phyloP scores from a whole-genome alignment of 2,113 vertebrate species.

The Xenopus borealis region DNA sequence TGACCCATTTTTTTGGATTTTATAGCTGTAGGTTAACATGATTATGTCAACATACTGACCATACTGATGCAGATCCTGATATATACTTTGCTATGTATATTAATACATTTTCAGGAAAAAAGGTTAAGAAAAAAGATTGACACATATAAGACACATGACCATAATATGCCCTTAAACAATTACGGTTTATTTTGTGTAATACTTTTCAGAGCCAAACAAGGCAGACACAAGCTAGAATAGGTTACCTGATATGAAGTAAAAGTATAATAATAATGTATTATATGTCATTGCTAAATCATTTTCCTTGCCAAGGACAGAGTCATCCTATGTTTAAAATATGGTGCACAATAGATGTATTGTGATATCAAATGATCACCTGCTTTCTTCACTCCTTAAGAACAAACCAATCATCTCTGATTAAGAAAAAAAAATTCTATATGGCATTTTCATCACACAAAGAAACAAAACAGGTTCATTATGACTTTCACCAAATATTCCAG shows the following conservation, averaged over 20 bases:
- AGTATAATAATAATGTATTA: constrained; percentile 8
- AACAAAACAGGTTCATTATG: background rate
- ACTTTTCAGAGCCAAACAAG: background rate
- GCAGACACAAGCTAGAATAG: background rate
- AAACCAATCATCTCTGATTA: background rate
- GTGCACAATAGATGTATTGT: constrained; percentile 13
- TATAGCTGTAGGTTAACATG: no score
- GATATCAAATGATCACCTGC: constrained; percentile 17
- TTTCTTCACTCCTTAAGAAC: constrained; percentile 1
- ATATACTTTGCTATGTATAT: no score
- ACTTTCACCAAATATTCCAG: background rate
- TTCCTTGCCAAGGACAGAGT: constrained; percentile 2
- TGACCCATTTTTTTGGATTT: no score
- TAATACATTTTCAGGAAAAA: no score
- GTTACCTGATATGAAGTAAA: constrained; percentile 5
- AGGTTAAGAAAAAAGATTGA: no score
- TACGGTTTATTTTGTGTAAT: background rate
- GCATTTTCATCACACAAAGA: background rate
- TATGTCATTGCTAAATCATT: constrained; percentile 5
- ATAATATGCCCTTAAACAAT: background rate
- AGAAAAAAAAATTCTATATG: background rate
- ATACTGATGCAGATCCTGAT: no score
- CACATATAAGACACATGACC: background rate
- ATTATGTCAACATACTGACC: no score
- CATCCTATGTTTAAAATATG: background rate